Conservation (phyloP, 2,888 invertebrate genomes). For the Macrosoma leucophasiata region DNA sequence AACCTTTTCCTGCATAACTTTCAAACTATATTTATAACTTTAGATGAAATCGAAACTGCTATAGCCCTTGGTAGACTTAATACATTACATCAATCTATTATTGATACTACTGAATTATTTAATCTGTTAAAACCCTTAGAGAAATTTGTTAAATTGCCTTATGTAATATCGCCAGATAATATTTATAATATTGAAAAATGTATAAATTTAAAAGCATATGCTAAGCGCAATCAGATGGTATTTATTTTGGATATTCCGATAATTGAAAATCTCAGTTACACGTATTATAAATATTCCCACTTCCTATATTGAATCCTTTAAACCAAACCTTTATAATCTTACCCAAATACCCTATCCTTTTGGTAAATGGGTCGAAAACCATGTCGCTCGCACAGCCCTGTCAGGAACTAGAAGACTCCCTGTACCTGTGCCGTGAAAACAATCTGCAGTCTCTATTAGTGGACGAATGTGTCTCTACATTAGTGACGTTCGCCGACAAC, state of each 20-base stretch:
- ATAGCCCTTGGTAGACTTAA: not conserved
- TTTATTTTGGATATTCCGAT: conserved; percentile 1
- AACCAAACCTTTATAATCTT: too few relatives aligned
- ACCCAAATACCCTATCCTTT: too few relatives aligned
- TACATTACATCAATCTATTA: conserved; percentile 2
- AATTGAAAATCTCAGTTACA: not conserved
- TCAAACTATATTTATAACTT: not conserved
- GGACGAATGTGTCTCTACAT: too few relatives aligned
- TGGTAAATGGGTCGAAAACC: too few relatives aligned
- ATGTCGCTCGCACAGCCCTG: too few relatives aligned
- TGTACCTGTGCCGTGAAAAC: too few relatives aligned
- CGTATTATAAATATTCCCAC: conserved; percentile 1
- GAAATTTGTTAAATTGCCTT: not conserved
- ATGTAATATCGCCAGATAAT: not conserved
- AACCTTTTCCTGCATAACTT: conserved; percentile 4
- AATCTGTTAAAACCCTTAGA: not conserved
- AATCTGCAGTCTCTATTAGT: too few relatives aligned
- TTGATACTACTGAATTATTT: conserved; percentile 1
- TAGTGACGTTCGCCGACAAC: too few relatives aligned
- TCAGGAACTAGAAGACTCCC: too few relatives aligned
- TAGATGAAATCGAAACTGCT: conserved; percentile 5
- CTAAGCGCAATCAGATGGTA: not conserved
- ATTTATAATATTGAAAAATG: conserved; percentile 1
- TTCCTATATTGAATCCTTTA: too few relatives aligned
- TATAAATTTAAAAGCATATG: conserved; percentile 3